phyloP scores from a whole-genome alignment of 2,113 vertebrate genomes.

The Sander vitreus region DNA sequence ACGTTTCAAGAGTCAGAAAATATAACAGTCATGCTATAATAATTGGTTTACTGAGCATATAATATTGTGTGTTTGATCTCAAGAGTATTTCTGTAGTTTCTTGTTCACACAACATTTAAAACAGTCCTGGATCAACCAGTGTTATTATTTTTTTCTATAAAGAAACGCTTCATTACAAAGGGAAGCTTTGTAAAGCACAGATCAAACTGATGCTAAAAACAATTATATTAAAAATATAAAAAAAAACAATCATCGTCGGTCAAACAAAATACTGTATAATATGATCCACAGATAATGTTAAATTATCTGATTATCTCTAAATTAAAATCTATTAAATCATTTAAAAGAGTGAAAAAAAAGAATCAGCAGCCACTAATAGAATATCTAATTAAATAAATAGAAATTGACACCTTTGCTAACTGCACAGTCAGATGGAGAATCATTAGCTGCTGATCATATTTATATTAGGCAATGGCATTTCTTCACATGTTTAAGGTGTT shows the following conservation, averaged over 20 bases:
- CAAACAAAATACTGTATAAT: conserved; percentile 8
- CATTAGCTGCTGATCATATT: conserved; percentile 29
- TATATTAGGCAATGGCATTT: background rate
- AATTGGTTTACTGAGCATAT: conserved; percentile 31
- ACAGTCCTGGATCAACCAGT: conserved; percentile 47
- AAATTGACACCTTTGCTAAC: conserved; percentile 1
- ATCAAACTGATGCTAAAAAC: conserved; percentile 9
- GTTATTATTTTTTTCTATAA: background rate
- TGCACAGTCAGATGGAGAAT: conserved; percentile 8
- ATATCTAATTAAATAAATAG: conserved; percentile 47
- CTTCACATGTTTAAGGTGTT: conserved; percentile 32
- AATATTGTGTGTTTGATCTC: background rate
- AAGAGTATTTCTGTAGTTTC: background rate
- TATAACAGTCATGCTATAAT: background rate
- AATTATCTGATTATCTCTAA: background rate
- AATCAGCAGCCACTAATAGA: background rate
- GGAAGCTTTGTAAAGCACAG: background rate
- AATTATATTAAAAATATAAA: conserved; percentile 9
- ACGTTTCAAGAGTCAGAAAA: background rate
- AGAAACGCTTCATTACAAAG: no score
- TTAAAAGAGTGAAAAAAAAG: conserved; percentile 15
- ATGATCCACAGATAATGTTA: conserved; percentile 23
- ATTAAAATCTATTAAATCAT: conserved; percentile 13
- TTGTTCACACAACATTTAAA: conserved; percentile 6
- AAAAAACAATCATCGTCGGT: conserved; percentile 26